Evolutionary conservation across 2,888 invertebrate genomes (phyloP), one percentile per base, ranked within the genome.

Genomic region (Agrypnus murinus): DNA sequence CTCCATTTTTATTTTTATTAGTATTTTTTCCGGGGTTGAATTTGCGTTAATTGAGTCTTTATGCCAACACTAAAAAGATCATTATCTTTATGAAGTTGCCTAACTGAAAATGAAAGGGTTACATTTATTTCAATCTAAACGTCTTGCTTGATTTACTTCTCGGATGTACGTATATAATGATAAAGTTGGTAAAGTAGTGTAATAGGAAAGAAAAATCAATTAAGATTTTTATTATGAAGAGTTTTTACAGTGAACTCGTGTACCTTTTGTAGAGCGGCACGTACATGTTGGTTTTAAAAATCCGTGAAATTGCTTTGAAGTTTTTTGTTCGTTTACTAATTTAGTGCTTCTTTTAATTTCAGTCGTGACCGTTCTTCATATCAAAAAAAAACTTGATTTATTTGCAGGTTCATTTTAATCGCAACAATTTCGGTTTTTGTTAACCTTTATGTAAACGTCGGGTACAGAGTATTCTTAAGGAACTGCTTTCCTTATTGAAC

Each of bases 241-340:
- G n/a, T 31, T 34, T 55, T 55, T 12, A 12, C 2, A 40, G 12
- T 12, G 38, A 36, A 12, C 53, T 31, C 53, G 31, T 32, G 36
- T 55, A 36, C 17, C 55, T 50, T 50, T 50, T 34, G 36, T 36
- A 34, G 53, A 6, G 32, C 53, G 55, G 55, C 55, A 36, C 55
- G 55, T 36, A 55, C 55, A 14, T 55, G 55, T 55, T 43, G 59
- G 59, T 43, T 59, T 57, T 59, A 59, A 59, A 59, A 59, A 45
- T 59, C 59, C 59, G 59, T 59, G 59, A 59, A 59, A 43, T 43
- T 59, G 59, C 40, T 43, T 59, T 43, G 5, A 31, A 36, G 36
- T 32, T 50, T 50, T 50, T 50, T 50, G 50, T 31, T 50, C 12
- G 1, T 8, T 31, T 5, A 25, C 50, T 50, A 50, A 55, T 36